phyloP scores from a whole-genome alignment of 2,888 invertebrate genomes.

The Syrphus vitripennis region DNA sequence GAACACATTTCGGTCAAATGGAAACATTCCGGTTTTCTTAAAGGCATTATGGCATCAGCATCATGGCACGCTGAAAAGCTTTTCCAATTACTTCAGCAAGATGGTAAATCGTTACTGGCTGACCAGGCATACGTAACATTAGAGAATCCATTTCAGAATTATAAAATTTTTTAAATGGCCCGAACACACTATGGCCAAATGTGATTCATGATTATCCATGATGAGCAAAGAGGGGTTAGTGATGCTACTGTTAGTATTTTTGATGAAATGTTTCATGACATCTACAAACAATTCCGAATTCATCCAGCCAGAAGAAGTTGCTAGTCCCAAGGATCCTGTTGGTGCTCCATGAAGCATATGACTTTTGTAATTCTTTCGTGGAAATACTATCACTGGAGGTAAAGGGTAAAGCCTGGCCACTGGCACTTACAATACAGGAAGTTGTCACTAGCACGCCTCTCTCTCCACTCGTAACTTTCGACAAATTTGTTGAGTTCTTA shows the following conservation, averaged over 20 bases:
- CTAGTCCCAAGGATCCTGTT: conserved; percentile 75
- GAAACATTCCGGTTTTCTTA: background rate
- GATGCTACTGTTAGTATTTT: conserved; percentile 72
- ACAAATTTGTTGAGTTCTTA: background rate
- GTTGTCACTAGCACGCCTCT: background rate
- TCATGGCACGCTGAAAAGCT: background rate
- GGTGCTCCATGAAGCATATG: background rate
- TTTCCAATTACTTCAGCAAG: background rate
- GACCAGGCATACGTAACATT: background rate
- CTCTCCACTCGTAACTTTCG: background rate
- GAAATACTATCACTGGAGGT: too few relatives aligned
- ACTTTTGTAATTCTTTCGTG: background rate
- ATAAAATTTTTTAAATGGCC: background rate
- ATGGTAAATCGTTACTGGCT: background rate
- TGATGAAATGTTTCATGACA: conserved; percentile 78
- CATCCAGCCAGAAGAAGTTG: conserved; percentile 78
- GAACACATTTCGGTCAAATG: background rate
- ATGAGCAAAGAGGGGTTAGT: conserved; percentile 22
- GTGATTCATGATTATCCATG: background rate
- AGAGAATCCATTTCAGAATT: background rate
- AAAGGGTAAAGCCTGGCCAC: background rate
- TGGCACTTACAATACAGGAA: background rate
- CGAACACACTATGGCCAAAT: background rate
- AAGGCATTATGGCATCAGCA: background rate
- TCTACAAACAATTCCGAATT: conserved; percentile 75